These are phyloP conservation scores for Lepidocyrtoides sp. DNA, from an alignment of 2,888 invertebrate species.

Conservation along the genomic window DNA sequence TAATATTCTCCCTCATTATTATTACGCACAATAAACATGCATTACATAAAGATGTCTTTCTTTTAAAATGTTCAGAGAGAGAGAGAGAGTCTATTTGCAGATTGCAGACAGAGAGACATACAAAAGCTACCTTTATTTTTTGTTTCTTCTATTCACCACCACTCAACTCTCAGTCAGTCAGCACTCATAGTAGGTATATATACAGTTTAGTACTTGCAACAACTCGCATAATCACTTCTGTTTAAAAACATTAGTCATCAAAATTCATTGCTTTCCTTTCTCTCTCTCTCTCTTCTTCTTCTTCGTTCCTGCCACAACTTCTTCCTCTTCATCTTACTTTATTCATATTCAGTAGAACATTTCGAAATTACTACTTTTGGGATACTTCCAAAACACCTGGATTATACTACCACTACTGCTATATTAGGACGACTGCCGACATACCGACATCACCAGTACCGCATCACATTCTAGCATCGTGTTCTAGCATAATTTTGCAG, in stretches of 20 bases:
- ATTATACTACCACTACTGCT: constrained; percentile 31
- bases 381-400: constrained; percentile 74
- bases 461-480: constrained; percentile 17
- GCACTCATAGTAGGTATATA: too few species aligned
- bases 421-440: background rate
- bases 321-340: constrained; percentile 7
- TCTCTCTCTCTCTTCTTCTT: constrained; percentile 17
- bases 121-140: constrained; percentile 43
- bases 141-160: background rate
- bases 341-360: constrained; percentile 25
- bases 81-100: constrained; percentile 28
- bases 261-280: constrained; percentile 71
- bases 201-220: constrained; percentile 47
- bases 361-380: constrained; percentile 58
- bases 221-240: constrained; percentile 71
- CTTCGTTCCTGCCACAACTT: background rate
- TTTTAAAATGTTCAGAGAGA: constrained; percentile 33
- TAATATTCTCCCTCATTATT: constrained; percentile 58
- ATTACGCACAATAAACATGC: constrained; percentile 75
- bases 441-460: background rate
- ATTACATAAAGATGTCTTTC: constrained; percentile 53
- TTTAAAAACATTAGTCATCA: constrained; percentile 79
- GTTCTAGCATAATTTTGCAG: constrained; percentile 47
- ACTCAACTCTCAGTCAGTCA: background rate
- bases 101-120: constrained; percentile 16